Base-by-base conservation (phyloP, 2,888 invertebrate genomes). In the Zaprionus obscuricornis region DNA sequence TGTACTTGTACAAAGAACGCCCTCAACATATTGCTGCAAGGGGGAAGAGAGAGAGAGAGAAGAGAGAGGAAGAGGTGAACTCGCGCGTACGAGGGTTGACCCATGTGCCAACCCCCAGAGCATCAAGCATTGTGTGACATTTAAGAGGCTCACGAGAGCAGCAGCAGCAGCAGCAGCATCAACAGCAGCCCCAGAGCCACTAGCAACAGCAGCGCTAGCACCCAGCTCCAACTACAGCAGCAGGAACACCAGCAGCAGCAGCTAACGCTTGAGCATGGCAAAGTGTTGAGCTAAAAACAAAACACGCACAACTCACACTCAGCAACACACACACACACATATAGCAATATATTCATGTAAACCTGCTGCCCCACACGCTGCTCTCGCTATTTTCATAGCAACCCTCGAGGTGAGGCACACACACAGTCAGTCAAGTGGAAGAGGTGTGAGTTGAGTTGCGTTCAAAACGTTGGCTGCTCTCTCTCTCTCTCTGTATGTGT, bases 271-370 rank as follows among this genome's bases (percentile, higher is more conserved):
- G 39, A 33, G 62, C 55, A 39, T 29, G 45, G 33, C 45, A 58
- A 71, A 58, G 63, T 74, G 75, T 73, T 67, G 71, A 64, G 82
- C 78, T 77, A 81, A 84, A 83, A 84, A 84, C 78, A 78, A 84
- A 84, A 79, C 84, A 81, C 74, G 81, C 82, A 69, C 65, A 59
- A 26, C 22, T 29, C 34, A 18, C 68, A 55, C 27, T 29, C 33
- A 11, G 26, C 37, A 51, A 29, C 36, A 16, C n/a, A 17, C 20
- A 10, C 50, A 10, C 24, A 39, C 42, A 42, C 22, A 46, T 20
- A n/a, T n/a, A n/a, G n/a, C n/a, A n/a, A n/a, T n/a, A n/a, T n/a
- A n/a, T n/a, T n/a, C n/a, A n/a, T n/a, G n/a, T n/a, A n/a, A n/a
- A n/a, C 11, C 13, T 13, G 2, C 10, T 8, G 2, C 13, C 26